A percentile compares a stretch with the other conserved stretches of the same genome.
Evolutionary conservation across 2,888 invertebrate genomes (phyloP).

Genomic region (Acrobasis consociella): DNA sequence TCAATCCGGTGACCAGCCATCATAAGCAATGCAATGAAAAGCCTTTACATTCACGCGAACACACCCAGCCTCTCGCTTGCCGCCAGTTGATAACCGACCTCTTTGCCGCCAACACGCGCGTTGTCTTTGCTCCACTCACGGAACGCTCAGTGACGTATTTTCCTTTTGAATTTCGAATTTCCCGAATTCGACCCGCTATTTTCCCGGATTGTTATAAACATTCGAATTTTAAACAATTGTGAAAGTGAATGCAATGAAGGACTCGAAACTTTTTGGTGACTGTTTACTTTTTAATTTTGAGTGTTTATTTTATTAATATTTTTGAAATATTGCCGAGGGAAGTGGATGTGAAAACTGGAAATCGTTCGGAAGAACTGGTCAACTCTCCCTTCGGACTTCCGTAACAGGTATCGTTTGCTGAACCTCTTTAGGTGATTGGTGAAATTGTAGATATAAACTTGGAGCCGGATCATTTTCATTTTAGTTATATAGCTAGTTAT

Average conservation of each 20-base stretch:
- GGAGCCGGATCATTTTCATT: constrained; percentile 4
- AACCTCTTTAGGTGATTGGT: constrained; percentile 27
- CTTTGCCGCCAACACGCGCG: constrained; percentile 54
- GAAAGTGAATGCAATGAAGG: constrained; percentile 34
- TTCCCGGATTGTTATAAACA: neutral
- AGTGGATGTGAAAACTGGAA: constrained; percentile 66
- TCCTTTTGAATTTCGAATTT: constrained; percentile 29
- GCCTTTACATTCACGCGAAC: constrained; percentile 47
- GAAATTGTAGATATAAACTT: constrained; percentile 32
- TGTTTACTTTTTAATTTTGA: constrained; percentile 30
- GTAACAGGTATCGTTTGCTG: constrained; percentile 58
- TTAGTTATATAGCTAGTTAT: neutral
- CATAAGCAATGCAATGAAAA: constrained; percentile 26
- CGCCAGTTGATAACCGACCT: constrained; percentile 68
- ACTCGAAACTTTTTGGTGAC: constrained; percentile 27
- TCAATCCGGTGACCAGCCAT: constrained; percentile 30
- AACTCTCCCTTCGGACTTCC: constrained; percentile 56
- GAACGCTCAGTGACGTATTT: constrained; percentile 31
- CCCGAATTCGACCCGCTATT: constrained; percentile 19
- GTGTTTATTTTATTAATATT: constrained; percentile 30
- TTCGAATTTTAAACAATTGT: constrained; percentile 9
- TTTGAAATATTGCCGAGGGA: constrained; percentile 36
- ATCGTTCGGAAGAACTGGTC: constrained; percentile 63
- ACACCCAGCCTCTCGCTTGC: constrained; percentile 60
- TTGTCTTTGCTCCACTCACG: constrained; percentile 22